Evolutionary conservation across 2,888 invertebrate species (phyloP).

Genomic region (Aromia moschata): DNA sequence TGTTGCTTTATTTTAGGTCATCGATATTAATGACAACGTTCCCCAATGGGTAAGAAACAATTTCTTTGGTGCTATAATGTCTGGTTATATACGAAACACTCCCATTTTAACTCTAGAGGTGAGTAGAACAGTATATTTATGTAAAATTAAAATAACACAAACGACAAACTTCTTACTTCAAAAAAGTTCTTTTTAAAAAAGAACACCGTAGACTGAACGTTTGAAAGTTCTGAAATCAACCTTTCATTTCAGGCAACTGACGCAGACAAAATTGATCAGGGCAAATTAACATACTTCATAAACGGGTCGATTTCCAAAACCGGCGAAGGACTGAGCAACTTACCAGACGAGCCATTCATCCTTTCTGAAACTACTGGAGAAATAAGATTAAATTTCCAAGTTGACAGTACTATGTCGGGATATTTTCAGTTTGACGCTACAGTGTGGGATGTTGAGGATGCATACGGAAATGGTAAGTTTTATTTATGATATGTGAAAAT

Average conservation of each 20-base stretch:
- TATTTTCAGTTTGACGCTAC: constrained; percentile 68
- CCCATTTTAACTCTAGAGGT: constrained; percentile 40
- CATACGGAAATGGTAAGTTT: constrained; percentile 38
- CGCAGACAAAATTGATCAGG: constrained; percentile 50
- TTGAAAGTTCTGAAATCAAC: too few relatives aligned
- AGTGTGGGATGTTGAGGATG: constrained; percentile 63
- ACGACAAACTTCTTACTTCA: too few relatives aligned
- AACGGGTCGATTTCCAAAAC: constrained; percentile 33
- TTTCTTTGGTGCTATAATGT: constrained; percentile 55
- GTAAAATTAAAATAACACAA: too few relatives aligned
- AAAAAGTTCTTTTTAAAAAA: too few relatives aligned
- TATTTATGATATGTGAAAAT: too few relatives aligned
- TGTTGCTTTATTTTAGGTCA: constrained; percentile 65
- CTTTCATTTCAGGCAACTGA: constrained; percentile 74
- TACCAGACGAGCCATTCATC: constrained; percentile 54
- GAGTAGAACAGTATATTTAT: too few relatives aligned
- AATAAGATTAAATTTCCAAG: constrained; percentile 65
- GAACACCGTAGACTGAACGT: too few relatives aligned
- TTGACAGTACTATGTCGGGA: constrained; percentile 68
- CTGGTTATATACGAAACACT: constrained; percentile 31
- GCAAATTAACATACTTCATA: constrained; percentile 46
- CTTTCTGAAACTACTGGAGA: constrained; percentile 57
- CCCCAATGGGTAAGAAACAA: constrained; percentile 66
- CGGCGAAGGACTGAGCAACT: constrained; percentile 40
- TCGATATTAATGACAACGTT: constrained; percentile 69